A percentile compares a stretch with the other conserved stretches of the same genome.
Conservation (phyloP, 2,113 vertebrate genomes). For the Tupaia chinensis region DNA sequence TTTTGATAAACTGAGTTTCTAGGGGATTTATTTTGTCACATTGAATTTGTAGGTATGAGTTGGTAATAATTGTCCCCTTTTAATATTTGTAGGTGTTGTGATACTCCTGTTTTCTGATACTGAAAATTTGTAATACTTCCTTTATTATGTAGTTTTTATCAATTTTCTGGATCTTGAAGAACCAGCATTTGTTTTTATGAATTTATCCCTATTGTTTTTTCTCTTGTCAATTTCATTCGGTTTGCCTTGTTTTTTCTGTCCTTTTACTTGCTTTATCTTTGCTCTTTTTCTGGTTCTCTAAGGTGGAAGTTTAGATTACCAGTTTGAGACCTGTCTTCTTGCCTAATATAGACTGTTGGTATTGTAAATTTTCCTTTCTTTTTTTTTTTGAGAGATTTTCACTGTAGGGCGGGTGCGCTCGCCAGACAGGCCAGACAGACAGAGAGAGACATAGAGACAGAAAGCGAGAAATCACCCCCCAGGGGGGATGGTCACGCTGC, state of each 20-base stretch:
- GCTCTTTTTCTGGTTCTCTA: not conserved
- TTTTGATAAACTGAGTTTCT: conserved; percentile 25
- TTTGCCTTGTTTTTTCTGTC: conserved; percentile 15
- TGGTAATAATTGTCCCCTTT: not conserved
- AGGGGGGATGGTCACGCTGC: no score
- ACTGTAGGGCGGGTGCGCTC: no score
- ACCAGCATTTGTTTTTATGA: not conserved
- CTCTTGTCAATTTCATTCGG: not conserved
- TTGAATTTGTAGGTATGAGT: not conserved
- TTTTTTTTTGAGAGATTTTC: no score
- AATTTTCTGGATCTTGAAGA: not conserved
- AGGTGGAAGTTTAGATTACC: not conserved
- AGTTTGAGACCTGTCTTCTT: conserved; percentile 1
- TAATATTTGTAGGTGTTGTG: not conserved
- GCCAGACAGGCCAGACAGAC: no score
- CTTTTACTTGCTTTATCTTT: conserved; percentile 7
- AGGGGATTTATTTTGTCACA: not conserved
- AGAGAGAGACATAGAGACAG: no score
- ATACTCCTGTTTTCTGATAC: not conserved
- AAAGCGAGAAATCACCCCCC: no score
- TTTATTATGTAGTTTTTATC: not conserved
- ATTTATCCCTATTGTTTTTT: not conserved
- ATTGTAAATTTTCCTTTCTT: not conserved
- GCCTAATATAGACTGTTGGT: not conserved
- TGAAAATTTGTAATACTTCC: not conserved